Conservation (phyloP, 2,113 vertebrate genomes). For the Turdus rufiventris region DNA sequence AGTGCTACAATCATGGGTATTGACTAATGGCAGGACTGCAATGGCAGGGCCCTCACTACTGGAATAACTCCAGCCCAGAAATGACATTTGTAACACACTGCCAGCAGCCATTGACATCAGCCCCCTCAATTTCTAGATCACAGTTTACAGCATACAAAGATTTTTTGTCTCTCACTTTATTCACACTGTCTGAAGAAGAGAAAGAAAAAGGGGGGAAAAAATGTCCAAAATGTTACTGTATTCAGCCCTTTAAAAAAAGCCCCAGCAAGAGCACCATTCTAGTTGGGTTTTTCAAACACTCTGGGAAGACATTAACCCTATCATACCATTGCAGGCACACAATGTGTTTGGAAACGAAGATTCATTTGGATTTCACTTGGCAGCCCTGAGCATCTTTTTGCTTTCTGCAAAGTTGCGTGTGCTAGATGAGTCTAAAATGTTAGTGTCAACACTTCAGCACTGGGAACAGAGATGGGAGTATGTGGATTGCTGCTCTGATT, state of each 20-base stretch:
- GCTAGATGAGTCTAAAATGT: neutral
- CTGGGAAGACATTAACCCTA: neutral
- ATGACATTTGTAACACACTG: neutral
- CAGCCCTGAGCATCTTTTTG: neutral
- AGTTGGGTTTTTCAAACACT: neutral
- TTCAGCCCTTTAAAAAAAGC: neutral
- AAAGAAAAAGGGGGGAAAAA: neutral
- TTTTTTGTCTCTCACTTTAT: conserved; percentile 52
- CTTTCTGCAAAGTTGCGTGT: neutral
- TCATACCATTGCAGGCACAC: neutral
- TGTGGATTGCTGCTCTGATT: neutral
- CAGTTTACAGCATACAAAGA: conserved; percentile 32
- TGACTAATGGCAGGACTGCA: accelerated
- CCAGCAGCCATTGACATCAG: neutral
- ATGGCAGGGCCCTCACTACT: neutral
- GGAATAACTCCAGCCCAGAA: neutral
- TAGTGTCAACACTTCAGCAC: neutral
- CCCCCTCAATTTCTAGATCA: conserved; percentile 32
- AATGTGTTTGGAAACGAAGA: neutral
- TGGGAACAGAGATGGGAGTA: neutral
- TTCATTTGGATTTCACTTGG: neutral
- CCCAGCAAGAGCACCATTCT: neutral
- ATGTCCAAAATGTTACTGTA: neutral
- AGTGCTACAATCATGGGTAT: neutral
- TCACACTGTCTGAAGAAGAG: neutral